These are phyloP conservation scores for Saccopteryx leptura DNA, from an alignment of 2,113 vertebrate species.

Conservation along the genomic window DNA sequence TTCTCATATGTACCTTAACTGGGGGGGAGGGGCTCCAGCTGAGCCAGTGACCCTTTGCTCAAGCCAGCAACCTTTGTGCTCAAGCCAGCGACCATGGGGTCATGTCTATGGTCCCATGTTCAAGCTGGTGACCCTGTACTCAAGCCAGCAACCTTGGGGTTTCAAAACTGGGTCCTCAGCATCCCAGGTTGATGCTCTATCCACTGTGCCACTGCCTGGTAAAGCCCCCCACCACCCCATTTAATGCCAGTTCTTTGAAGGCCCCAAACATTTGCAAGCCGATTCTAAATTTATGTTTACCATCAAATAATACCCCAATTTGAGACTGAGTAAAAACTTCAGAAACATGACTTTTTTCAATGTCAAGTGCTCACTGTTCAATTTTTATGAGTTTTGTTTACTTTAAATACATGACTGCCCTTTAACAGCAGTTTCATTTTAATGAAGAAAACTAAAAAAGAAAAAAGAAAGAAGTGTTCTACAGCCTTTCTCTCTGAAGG, in stretches of 20 bases:
- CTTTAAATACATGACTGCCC: slow-evolving; percentile 9
- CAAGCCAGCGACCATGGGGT: too few species aligned
- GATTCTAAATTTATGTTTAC: slow-evolving; percentile 64
- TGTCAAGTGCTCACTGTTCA: neutral
- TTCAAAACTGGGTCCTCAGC: too few species aligned
- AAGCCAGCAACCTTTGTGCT: too few species aligned
- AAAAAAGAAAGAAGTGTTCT: neutral
- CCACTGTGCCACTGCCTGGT: too few species aligned
- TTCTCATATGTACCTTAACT: too few species aligned
- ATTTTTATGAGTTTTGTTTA: slow-evolving; percentile 25
- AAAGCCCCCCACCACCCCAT: neutral
- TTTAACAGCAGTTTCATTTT: slow-evolving; percentile 58
- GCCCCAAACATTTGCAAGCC: slow-evolving; percentile 30
- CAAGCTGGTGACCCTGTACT: too few species aligned
- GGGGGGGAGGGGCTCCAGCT: too few species aligned
- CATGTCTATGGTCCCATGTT: too few species aligned
- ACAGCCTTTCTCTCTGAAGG: slow-evolving; percentile 39
- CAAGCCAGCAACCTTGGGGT: too few species aligned
- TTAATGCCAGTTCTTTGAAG: neutral
- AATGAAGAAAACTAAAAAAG: neutral
- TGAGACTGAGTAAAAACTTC: neutral
- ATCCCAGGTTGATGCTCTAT: too few species aligned
- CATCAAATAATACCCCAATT: neutral
- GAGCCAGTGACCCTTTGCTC: too few species aligned
- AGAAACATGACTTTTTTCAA: slow-evolving; percentile 11